Conservation (phyloP, 2,113 vertebrate genomes). For the Spizaetus ornatus region DNA sequence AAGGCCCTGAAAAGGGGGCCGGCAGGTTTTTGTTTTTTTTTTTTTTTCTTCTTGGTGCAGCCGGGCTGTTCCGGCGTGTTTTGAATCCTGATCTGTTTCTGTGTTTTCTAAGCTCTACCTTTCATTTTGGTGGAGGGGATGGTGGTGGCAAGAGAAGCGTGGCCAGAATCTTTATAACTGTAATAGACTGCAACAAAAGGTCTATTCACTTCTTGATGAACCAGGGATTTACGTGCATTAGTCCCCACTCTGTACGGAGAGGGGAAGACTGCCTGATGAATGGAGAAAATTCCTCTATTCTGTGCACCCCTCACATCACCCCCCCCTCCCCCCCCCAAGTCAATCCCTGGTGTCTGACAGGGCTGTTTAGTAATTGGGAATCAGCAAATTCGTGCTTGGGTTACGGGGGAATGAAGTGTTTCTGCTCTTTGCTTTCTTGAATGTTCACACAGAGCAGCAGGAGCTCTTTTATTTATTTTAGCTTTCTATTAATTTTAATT, state of each 20-base stretch:
- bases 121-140: slow-evolving; percentile 5
- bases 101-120: slow-evolving; percentile 16
- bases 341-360: background rate
- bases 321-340: background rate
- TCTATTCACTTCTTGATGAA: slow-evolving; percentile 63
- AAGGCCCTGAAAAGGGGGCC: slow-evolving; percentile 18
- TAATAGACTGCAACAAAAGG: slow-evolving; percentile 59
- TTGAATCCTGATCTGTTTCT: slow-evolving; percentile 1
- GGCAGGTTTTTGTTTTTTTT: background rate
- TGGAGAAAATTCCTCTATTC: slow-evolving; percentile 49
- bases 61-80: background rate
- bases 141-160: slow-evolving; percentile 14
- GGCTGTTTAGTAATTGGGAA: background rate
- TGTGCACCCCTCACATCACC: background rate
- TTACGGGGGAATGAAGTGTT: background rate
- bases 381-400: background rate
- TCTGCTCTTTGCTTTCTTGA: background rate
- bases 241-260: background rate
- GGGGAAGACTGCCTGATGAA: background rate
- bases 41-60: background rate
- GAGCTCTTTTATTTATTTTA: slow-evolving; percentile 40
- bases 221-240: slow-evolving; percentile 53
- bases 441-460: background rate
- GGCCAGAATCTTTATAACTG: slow-evolving; percentile 55
- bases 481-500: slow-evolving; percentile 55